phyloP scores from a whole-genome alignment of 2,113 vertebrate species.

The Actenoides lindsayi region DNA sequence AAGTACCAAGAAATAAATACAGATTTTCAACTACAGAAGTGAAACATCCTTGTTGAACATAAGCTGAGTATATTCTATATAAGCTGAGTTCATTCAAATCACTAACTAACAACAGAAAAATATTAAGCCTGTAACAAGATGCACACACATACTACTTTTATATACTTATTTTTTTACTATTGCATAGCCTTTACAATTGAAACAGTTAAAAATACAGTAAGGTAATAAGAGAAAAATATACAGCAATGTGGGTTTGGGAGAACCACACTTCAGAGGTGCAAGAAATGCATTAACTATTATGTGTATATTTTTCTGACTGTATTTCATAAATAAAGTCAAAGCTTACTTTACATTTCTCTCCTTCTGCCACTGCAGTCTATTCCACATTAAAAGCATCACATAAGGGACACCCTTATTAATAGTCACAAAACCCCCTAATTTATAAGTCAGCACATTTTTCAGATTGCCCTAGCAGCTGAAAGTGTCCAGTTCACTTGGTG shows the following conservation, averaged over 20 bases:
- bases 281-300: background rate
- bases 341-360: background rate
- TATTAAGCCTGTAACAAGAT: background rate
- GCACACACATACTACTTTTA: background rate
- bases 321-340: background rate
- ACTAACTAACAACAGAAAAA: background rate
- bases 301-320: background rate
- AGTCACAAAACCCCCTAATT: background rate
- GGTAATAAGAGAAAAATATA: background rate
- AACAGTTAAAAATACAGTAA: background rate
- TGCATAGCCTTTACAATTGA: background rate
- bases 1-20: background rate
- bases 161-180: background rate
- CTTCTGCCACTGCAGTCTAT: background rate
- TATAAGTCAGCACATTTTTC: background rate
- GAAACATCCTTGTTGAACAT: background rate
- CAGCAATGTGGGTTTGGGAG: background rate
- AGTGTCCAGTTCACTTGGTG: background rate
- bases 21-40: background rate
- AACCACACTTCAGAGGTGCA: background rate
- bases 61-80: background rate
- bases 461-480: background rate
- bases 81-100: background rate
- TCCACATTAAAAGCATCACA: background rate
- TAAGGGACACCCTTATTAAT: background rate